Evolutionary conservation across 2,113 vertebrate genomes (phyloP), one percentile per base, ranked within the genome.

Genomic region (Alosa alosa): DNA sequence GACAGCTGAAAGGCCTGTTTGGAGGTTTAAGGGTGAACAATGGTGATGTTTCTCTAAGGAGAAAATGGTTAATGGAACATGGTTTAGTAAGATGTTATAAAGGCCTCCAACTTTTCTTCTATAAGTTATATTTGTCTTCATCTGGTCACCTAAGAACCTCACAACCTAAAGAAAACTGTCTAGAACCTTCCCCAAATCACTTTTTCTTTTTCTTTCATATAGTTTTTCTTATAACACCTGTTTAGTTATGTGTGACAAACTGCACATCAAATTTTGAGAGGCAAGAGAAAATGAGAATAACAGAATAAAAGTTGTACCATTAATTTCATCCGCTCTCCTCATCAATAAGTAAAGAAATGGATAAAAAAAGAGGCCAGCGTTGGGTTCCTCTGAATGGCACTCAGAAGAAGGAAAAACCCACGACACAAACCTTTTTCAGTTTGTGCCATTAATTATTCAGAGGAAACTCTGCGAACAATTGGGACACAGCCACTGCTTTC

Each of bases 401-500:
- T 72, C 64, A 72, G 25, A 72, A 72, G 25, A 72, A 13, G 64
- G 22, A 36, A 84, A 49, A 60, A 64, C 64, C 25, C 25, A 72
- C 64, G 64, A 84, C 72, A 75, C 22, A 81, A 87, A 89, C 83
- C 89, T 91, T 91, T 88, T 92, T 87, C 90, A 90, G 87, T 92
- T 89, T 83, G 57, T 44, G 22, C 4, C 18, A 89, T 93, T 86
- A 94, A 94, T 93, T 90, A 94, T 94, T 94, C 31, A 94, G 81
- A 83, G 81, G 5, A 46, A 88, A 92, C 81, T 82, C 91, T 90
- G 87, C 87, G 88, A 94, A 92, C 92, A 94, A 93, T 89, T 91
- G 88, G 90, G 89, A 90, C 91, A 91, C 82, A 85, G 86, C 83
- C 86, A 86, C 55, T 46, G 88, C 89, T 87, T 88, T 86, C 88